Base-by-base conservation (phyloP, 2,888 invertebrate genomes). In the Ganaspis brasiliensis region DNA sequence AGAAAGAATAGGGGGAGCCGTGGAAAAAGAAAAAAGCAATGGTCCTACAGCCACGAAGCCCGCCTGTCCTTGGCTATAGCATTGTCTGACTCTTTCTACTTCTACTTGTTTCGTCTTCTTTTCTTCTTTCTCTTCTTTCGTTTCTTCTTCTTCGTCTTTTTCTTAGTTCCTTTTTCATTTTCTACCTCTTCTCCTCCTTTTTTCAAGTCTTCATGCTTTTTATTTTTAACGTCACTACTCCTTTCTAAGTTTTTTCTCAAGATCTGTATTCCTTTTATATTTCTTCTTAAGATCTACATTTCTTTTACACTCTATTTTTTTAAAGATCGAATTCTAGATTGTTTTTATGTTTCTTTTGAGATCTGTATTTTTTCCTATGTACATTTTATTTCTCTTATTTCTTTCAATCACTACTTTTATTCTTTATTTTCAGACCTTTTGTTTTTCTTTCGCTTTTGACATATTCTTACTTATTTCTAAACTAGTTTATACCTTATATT, bases 1-100 rank as follows among this genome's bases (percentile, higher is more conserved):
- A 37, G 24, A 14, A 31, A 56, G 52, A 56, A 71, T 57, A 40
- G 63, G 21, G 40, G 21, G n/a, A 14, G 63, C 37, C 14, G 76
- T 77, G 79, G 55, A 74, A 70, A 59, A 52, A 49, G 26, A 73
- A 82, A 86, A 83, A 85, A 84, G 74, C 73, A 79, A 61, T 61
- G 63, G 85, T 86, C 82, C 83, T 77, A 82, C 79, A 82, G 82
- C 81, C 78, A 80, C 82, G 86, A 86, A 86, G 87, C 87, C 86
- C 86, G 86, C 85, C 83, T 86, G 86, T 86, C 86, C 86, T 86
- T 86, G 86, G 83, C 81, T 79, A n/a, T n/a, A 86, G 81, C 83
- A 86, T 86, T 86, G 85, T 86, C 85, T 71, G 82, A 80, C 79
- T 84, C 83, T 80, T 86, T 78, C 81, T 85, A 63, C 80, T 77